Evolutionary conservation across 2,888 invertebrate species (phyloP).

Genomic region (Eupithecia pulchellata): DNA sequence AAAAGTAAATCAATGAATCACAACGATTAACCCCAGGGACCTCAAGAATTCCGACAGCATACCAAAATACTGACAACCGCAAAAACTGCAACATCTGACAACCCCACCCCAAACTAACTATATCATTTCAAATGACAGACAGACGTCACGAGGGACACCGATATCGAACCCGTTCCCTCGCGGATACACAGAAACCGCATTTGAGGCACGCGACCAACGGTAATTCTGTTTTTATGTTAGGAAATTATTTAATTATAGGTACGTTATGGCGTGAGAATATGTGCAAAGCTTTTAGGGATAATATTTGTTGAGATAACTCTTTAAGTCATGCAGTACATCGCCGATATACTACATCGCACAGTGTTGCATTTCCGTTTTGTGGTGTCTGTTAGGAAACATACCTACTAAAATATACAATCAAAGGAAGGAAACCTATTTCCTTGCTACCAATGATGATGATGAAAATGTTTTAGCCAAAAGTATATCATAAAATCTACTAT

Average conservation of each 20-base stretch:
- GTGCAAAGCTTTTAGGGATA: constrained; percentile 25
- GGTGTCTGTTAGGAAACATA: no score
- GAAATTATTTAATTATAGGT: constrained; percentile 48
- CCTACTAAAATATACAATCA: no score
- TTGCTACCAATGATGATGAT: no score
- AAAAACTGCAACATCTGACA: constrained; percentile 40
- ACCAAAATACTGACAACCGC: constrained; percentile 32
- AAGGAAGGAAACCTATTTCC: no score
- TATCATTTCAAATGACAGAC: constrained; percentile 42
- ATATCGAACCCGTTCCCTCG: constrained; percentile 64
- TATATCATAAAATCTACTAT: not conserved
- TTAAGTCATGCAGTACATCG: constrained; percentile 1
- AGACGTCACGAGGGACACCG: constrained; percentile 52
- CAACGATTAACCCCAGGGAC: constrained; percentile 32
- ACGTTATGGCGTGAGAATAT: constrained; percentile 38
- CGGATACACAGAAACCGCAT: constrained; percentile 72
- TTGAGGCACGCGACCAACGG: constrained; percentile 58
- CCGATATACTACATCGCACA: not conserved
- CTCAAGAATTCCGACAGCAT: constrained; percentile 28
- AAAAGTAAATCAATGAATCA: constrained; percentile 26
- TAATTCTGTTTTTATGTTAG: constrained; percentile 41
- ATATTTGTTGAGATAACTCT: constrained; percentile 26
- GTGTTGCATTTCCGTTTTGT: not conserved
- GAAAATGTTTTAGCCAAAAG: not conserved
- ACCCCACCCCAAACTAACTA: constrained; percentile 36